phyloP scores from a whole-genome alignment of 2,797 vertebrate genomes.

The Gadopsis marmoratus region DNA sequence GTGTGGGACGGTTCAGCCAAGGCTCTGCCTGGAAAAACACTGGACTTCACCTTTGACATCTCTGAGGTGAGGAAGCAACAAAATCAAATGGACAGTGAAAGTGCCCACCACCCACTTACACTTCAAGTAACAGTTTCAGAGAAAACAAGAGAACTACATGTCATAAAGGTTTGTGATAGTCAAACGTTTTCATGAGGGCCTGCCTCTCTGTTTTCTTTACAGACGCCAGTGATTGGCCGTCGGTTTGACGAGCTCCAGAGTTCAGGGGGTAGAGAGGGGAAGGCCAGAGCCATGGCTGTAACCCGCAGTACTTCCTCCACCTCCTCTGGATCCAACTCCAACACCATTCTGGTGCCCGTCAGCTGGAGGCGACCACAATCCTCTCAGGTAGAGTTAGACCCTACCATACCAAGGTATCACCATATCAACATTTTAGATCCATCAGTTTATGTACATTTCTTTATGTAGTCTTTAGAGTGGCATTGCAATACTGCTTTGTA shows the following conservation, averaged over 20 bases:
- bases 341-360: slow-evolving; percentile 96
- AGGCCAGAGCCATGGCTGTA: slow-evolving; percentile 92
- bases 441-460: background rate
- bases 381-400: slow-evolving; percentile 88
- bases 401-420: background rate
- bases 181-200: background rate
- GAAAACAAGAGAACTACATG: background rate
- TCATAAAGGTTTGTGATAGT: background rate
- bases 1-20: slow-evolving; percentile 97
- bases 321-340: slow-evolving; percentile 97
- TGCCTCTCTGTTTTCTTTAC: background rate
- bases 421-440: background rate
- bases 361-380: slow-evolving; percentile 98
- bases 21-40: slow-evolving; percentile 96
- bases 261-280: slow-evolving; percentile 92
- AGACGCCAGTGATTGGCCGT: slow-evolving; percentile 96
- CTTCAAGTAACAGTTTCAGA: background rate
- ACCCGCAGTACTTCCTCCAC: slow-evolving; percentile 98
- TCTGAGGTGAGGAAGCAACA: slow-evolving; percentile 88
- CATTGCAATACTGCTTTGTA: background rate
- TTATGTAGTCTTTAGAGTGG: background rate
- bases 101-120: background rate
- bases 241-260: slow-evolving; percentile 95
- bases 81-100: background rate
- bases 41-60: slow-evolving; percentile 99